Evolutionary conservation across 2,888 invertebrate species (phyloP).

Genomic region (Archips xylosteana): DNA sequence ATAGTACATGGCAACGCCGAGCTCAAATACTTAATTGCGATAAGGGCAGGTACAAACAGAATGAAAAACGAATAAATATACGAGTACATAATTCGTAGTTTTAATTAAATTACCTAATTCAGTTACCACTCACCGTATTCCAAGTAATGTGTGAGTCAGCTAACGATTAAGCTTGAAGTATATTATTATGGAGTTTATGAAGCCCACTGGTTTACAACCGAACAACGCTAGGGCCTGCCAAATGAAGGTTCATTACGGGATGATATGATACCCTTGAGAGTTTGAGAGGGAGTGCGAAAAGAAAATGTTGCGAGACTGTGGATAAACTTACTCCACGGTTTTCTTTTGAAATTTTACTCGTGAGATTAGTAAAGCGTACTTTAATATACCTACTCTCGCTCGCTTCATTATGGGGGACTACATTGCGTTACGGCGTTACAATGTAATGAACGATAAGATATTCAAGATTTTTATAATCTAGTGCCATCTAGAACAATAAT

Average conservation of each 20-base stretch:
- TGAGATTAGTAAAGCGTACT: background rate
- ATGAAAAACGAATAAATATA: no score
- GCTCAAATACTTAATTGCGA: no score
- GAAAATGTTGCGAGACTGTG: slow-evolving; percentile 29
- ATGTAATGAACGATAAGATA: no score
- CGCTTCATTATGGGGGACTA: background rate
- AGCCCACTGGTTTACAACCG: slow-evolving; percentile 18
- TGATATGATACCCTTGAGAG: slow-evolving; percentile 32
- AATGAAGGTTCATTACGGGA: slow-evolving; percentile 26
- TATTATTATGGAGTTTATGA: slow-evolving; percentile 7
- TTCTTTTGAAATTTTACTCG: slow-evolving; percentile 13
- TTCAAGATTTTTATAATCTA: no score
- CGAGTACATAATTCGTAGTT: no score
- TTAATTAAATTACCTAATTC: no score
- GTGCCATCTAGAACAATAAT: no score
- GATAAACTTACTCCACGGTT: slow-evolving; percentile 17
- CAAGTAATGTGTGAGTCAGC: background rate
- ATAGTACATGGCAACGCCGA: no score
- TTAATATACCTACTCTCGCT: background rate
- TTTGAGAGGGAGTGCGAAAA: slow-evolving; percentile 15
- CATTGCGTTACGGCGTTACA: background rate
- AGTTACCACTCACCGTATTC: background rate
- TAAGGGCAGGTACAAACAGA: no score
- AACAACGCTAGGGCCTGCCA: slow-evolving; percentile 15
- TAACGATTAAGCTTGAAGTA: slow-evolving; percentile 23